Evolutionary conservation across 2,113 vertebrate genomes (phyloP).

Genomic region (Archocentrus centrarchus): DNA sequence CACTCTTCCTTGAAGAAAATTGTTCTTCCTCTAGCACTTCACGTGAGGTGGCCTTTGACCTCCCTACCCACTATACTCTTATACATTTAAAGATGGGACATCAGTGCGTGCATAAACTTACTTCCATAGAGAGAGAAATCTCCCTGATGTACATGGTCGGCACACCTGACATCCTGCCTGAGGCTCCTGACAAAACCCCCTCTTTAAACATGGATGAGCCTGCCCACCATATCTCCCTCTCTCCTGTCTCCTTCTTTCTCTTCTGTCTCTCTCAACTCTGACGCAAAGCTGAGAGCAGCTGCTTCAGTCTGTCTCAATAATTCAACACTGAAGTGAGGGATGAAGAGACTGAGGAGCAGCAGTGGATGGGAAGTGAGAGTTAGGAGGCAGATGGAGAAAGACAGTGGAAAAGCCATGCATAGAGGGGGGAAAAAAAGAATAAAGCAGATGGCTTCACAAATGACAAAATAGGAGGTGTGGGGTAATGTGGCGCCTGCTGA

Average conservation of each 20-base stretch:
- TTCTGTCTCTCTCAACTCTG: conserved; percentile 49
- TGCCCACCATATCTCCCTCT: conserved; percentile 53
- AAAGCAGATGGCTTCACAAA: conserved; percentile 15
- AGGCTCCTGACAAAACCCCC: conserved; percentile 75
- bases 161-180: conserved; percentile 77
- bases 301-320: conserved; percentile 79
- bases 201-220: conserved; percentile 83
- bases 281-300: conserved; percentile 72
- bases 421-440: not conserved
- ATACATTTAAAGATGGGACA: conserved; percentile 13
- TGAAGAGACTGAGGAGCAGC: conserved; percentile 51
- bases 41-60: conserved; percentile 55
- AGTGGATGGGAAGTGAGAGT: conserved; percentile 43
- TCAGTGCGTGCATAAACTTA: conserved; percentile 5
- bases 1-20: not conserved
- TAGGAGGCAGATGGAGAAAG: conserved; percentile 33
- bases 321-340: conserved; percentile 71
- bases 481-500: conserved; percentile 11
- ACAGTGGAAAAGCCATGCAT: not conserved
- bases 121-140: conserved; percentile 49
- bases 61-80: not conserved
- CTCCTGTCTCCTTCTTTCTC: conserved; percentile 32
- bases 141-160: conserved; percentile 48
- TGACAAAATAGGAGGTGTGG: not conserved
- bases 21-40: conserved; percentile 9